Conservation (phyloP, 1,140 invertebrate genomes). For the Formica exsecta region DNA sequence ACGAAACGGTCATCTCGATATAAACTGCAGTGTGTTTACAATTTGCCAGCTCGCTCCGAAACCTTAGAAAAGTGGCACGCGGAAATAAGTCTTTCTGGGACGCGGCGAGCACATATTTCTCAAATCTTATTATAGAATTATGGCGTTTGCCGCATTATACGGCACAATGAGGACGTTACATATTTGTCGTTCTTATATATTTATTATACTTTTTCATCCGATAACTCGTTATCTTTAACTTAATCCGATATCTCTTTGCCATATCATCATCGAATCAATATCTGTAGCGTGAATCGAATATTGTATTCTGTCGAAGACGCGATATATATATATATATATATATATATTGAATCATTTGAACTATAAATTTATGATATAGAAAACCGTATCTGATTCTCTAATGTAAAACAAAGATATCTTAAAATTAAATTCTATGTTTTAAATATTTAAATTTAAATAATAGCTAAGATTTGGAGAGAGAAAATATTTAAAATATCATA, state of each 20-base stretch:
- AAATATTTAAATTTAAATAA: too few species aligned
- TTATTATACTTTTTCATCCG: too few species aligned
- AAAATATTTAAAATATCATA: not conserved
- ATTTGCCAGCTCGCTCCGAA: slow-evolving; percentile 2
- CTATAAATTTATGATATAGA: too few species aligned
- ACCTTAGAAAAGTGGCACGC: slow-evolving; percentile 20
- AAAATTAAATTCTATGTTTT: not conserved
- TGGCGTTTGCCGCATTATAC: not conserved
- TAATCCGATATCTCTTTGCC: not conserved
- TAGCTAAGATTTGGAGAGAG: not conserved
- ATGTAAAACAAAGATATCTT: not conserved
- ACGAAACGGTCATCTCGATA: slow-evolving; percentile 12
- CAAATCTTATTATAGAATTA: slow-evolving; percentile 35
- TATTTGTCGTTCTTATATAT: not conserved
- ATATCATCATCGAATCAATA: slow-evolving; percentile 15
- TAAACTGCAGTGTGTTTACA: slow-evolving; percentile 43
- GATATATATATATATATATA: too few species aligned
- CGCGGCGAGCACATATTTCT: not conserved
- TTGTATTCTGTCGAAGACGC: not conserved
- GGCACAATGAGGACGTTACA: not conserved
- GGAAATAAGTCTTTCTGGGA: slow-evolving; percentile 37
- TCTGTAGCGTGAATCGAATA: not conserved
- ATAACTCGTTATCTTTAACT: slow-evolving; percentile 19
- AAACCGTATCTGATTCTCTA: not conserved
- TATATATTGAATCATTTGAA: not conserved